Evolutionary conservation across 2,797 vertebrate genomes (phyloP), one percentile per base, ranked within the genome.

Genomic region (Acanthopagrus latus): DNA sequence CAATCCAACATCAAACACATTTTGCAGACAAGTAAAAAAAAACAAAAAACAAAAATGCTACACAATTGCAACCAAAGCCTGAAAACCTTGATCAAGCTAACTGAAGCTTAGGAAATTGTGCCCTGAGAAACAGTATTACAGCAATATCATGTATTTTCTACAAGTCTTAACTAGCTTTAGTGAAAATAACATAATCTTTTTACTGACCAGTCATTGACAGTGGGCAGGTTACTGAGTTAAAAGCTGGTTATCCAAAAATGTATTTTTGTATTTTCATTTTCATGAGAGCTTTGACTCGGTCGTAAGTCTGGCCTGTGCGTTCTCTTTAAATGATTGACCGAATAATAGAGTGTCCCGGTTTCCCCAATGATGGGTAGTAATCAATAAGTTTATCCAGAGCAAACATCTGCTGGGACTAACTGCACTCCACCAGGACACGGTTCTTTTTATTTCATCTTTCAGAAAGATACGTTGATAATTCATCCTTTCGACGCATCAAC

Each of bases 291-390:
- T 8, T 38, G 33, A 38, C 33, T 38, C 33, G 33, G 33, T 38
- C 33, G 1, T 6, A 38, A 60, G 27, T 48, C 41, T n/a, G 55
- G 23, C 5, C 46, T 62, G 72, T 71, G 9, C 87, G 88, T 87
- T 91, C 91, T 72, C 94, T 95, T 94, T 94, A 93, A 94, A 91
- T 64, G 48, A 89, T 88, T 85, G 92, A 94, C 79, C 43, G 76
- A 71, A 66, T 84, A 67, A 81, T 84, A 82, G 67, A 13, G 84
- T 89, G 91, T 71, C 90, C 94, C 68, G 46, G 75, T 91, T 89
- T 87, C 59, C 67, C 71, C 68, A 29, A 23, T 87, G 70, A 85
- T 84, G 80, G 83, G 66, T 62, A 84, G 86, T 78, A 90, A 93
- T 94, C 94, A 93, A 94, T 95, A 74, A 78, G 27, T 88, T 86